phyloP scores from a whole-genome alignment of 2,888 invertebrate species.

The Zygogramma bicolorata region DNA sequence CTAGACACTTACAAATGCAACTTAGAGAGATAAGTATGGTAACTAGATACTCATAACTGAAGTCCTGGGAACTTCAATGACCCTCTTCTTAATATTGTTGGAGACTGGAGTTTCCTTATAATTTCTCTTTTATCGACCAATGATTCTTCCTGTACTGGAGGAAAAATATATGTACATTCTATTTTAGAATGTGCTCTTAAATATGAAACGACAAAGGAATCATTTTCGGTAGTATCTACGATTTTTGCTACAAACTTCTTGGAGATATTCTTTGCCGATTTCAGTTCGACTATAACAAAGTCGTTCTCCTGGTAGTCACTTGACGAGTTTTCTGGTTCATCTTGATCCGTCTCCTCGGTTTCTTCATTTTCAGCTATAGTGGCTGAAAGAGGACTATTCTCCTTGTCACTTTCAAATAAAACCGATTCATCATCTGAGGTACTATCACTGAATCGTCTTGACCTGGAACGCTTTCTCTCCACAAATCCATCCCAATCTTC shows the following conservation, averaged over 20 bases:
- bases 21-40: background rate
- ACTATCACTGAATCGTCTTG: constrained; percentile 2
- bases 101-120: constrained; percentile 11
- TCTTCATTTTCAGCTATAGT: background rate
- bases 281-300: constrained; percentile 4
- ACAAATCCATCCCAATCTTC: constrained; percentile 8
- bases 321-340: constrained; percentile 8
- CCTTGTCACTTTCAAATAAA: constrained; percentile 12
- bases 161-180: constrained; percentile 9
- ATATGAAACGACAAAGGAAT: constrained; percentile 14
- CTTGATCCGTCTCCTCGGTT: background rate
- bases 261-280: constrained; percentile 13
- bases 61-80: constrained; percentile 10
- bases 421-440: constrained; percentile 6
- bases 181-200: constrained; percentile 11
- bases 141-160: constrained; percentile 10
- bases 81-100: constrained; percentile 10
- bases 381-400: constrained; percentile 3
- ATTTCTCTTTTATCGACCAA: background rate
- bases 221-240: constrained; percentile 6
- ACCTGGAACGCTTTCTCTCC: constrained; percentile 5
- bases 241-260: constrained; percentile 13
- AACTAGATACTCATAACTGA: constrained; percentile 10
- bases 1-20: background rate
- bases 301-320: constrained; percentile 12